Evolutionary conservation across 2,113 vertebrate species (phyloP).

Genomic region (Cyprinodon brontotheroides): DNA sequence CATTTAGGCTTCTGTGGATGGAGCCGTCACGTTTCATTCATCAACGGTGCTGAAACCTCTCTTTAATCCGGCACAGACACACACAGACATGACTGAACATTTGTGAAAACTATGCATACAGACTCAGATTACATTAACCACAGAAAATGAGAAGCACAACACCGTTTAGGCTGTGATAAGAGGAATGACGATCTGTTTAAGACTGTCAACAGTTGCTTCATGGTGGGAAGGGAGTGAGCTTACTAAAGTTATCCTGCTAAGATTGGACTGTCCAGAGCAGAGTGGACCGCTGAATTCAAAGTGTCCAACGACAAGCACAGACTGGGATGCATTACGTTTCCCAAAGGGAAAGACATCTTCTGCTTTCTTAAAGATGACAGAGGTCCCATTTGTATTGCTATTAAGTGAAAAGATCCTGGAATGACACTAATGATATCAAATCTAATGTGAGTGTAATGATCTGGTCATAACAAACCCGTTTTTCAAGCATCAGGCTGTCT

Average conservation of each 20-base stretch:
- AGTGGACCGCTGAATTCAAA: not conserved
- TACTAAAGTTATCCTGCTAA: no score
- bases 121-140: not conserved
- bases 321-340: no score
- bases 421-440: not conserved
- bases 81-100: not conserved
- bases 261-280: not conserved
- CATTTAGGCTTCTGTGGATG: constrained; percentile 73
- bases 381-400: no score
- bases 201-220: not conserved
- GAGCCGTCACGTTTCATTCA: constrained; percentile 56
- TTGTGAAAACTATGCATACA: not conserved
- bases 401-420: not conserved
- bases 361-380: not conserved
- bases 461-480: no score
- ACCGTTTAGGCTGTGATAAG: not conserved
- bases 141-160: not conserved
- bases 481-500: no score
- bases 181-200: not conserved
- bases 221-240: not conserved
- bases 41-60: constrained; percentile 33
- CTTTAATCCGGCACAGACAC: not conserved
- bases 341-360: not conserved
- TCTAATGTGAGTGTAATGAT: not conserved
- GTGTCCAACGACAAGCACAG: no score